Percentiles rank a stretch among this genome's conserved stretches.
phyloP scores from a whole-genome alignment of 2,797 vertebrate genomes.

The Manis javanica region DNA sequence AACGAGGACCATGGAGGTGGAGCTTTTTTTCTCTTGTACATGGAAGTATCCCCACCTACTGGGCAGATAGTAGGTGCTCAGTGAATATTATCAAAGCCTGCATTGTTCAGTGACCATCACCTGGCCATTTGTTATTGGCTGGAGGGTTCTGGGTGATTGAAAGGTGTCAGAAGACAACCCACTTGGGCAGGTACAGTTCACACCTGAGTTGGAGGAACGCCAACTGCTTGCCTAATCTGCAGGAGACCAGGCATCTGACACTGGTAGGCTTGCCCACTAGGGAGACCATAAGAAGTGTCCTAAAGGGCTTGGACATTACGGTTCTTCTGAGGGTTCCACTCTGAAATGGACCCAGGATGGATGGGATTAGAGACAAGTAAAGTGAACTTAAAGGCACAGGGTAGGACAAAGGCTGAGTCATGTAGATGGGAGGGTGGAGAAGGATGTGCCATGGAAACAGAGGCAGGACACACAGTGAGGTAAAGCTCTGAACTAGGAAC shows the following conservation, averaged over 20 bases:
- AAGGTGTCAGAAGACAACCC: not conserved
- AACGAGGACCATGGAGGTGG: not conserved
- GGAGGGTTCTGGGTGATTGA: not conserved
- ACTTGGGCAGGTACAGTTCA: not conserved
- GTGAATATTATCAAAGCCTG: not conserved
- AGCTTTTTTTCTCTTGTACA: not conserved
- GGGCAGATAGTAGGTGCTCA: not conserved
- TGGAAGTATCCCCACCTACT: not conserved
- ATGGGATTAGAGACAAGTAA: not conserved
- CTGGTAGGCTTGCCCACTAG: not conserved
- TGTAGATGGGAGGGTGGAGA: not conserved
- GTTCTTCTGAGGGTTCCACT: not conserved
- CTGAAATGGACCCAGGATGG: not conserved
- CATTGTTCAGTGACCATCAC: not conserved
- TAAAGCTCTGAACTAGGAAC: not conserved
- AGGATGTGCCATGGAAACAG: not conserved
- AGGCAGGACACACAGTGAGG: not conserved
- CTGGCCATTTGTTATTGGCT: not conserved
- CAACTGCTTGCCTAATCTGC: not conserved
- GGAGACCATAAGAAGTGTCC: not conserved
- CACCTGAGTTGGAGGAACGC: too few relatives aligned
- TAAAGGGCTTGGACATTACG: not conserved
- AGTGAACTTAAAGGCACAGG: not conserved
- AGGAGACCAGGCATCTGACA: not conserved
- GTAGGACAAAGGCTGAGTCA: not conserved